These are phyloP conservation scores for Aix galericulata DNA, from an alignment of 2,113 vertebrate genomes.

Conservation along the genomic window DNA sequence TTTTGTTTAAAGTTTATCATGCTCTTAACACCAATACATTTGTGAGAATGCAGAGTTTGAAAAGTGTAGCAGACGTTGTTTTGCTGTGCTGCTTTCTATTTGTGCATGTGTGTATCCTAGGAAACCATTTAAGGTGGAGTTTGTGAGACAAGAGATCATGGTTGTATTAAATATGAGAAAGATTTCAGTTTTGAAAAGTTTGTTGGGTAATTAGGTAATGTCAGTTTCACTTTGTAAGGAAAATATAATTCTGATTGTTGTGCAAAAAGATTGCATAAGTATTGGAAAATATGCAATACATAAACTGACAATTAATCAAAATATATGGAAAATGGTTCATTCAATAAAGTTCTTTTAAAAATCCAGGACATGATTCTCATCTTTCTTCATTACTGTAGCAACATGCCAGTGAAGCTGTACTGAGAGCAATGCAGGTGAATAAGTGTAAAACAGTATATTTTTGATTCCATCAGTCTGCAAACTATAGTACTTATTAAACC, in stretches of 20 bases:
- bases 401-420: neutral
- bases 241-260: neutral
- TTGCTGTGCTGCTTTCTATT: slow-evolving; percentile 12
- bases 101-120: slow-evolving; percentile 33
- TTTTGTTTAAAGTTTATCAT: neutral
- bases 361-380: neutral
- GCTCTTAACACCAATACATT: neutral
- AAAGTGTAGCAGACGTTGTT: slow-evolving; percentile 12
- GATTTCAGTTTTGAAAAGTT: neutral
- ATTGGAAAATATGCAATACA: neutral
- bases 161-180: neutral
- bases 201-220: neutral
- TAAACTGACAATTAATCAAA: neutral
- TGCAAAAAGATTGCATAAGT: neutral
- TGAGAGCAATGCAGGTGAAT: neutral
- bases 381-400: neutral
- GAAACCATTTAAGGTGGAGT: slow-evolving; percentile 16
- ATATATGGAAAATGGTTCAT: neutral
- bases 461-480: neutral
- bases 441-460: neutral
- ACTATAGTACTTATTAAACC: neutral
- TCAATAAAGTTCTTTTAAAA: neutral
- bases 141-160: neutral
- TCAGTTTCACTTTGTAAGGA: neutral
- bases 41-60: neutral